Base-by-base conservation (phyloP, 2,113 vertebrate genomes). In the Mugil cephalus region DNA sequence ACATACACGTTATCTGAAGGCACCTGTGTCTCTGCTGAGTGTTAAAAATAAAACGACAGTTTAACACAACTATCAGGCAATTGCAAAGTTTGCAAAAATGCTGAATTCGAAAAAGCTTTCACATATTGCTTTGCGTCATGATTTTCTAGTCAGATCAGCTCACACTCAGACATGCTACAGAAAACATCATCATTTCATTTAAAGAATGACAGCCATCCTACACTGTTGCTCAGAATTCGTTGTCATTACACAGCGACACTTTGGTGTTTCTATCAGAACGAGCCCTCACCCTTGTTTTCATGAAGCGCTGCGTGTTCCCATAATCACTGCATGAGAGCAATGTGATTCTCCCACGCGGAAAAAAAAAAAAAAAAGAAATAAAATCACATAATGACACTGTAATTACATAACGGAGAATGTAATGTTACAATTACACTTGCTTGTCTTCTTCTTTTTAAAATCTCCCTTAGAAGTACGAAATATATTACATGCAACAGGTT, bases 361-460 rank as follows among this genome's bases (percentile, higher is more conserved):
- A 15, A 15, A 7, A 19, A 15, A 35, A 66, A 68, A 69, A 36
- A n/a, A 48, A 62, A 24, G 6, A 30, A 30, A 30, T 30, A 30
- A 30, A 30, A 30, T 30, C 24, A 30, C 24, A 73, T 45, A 60
- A 64, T 55, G 45, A 60, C 35, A 1, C 35, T 51, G n/a, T 64
- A 55, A 65, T 50, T 70, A 50, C 58, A 18, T 45, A 63, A 74
- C 45, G 63, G 17, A 61, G 51, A 53, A 46, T 19, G 36, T 19
- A 43, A 6, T 55, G 34, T 69, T 73, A 83, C 51, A 39, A 38
- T 42, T 3, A 13, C 40, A 30, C 36, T 64, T 34, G 56, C n/a
- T 1, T 19, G 24, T 21, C 3, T 38, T 60, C 58, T 14, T 51
- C 30, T 70, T 60, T 17, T 12, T 10, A 6, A n/a, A 72, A 46